A percentile compares a stretch with the other conserved stretches of the same genome.
Conservation (phyloP, 2,113 vertebrate genomes). For the Eudyptes chrysolophus region DNA sequence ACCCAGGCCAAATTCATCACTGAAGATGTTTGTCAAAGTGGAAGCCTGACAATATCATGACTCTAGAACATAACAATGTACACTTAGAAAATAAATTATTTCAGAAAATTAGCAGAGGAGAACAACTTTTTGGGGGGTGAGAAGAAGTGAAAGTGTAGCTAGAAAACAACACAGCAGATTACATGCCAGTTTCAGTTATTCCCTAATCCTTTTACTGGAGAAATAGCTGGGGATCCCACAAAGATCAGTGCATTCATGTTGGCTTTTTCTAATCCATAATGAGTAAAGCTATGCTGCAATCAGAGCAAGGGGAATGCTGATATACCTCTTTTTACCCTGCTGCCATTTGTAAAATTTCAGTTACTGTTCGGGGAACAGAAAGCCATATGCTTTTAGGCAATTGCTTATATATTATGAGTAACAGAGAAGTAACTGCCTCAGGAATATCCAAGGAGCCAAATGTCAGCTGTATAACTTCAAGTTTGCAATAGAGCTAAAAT, state of each 20-base stretch:
- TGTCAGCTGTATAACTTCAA: not conserved
- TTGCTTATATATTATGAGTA: not conserved
- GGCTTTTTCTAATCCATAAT: not conserved
- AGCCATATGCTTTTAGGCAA: not conserved
- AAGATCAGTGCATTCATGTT: not conserved
- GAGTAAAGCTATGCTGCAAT: not conserved
- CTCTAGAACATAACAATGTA: not conserved
- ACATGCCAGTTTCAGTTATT: not conserved
- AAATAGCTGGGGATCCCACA: not conserved
- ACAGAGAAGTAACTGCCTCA: not conserved
- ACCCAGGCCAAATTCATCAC: not conserved
- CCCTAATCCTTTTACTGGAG: not conserved
- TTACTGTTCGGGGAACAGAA: not conserved
- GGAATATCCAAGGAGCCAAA: not conserved
- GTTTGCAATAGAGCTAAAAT: not conserved
- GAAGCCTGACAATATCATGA: not conserved
- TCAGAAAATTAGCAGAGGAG: not conserved
- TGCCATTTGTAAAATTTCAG: not conserved
- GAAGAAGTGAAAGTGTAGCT: not conserved
- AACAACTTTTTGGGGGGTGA: rapidly evolving
- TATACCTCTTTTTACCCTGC: not conserved
- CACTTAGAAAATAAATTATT: not conserved
- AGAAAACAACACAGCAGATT: not conserved
- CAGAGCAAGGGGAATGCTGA: not conserved
- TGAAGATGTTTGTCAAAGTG: not conserved